A percentile compares a stretch with the other conserved stretches of the same genome.
phyloP scores from a whole-genome alignment of 2,888 invertebrate species.

The Eudasyphora cyanicolor region DNA sequence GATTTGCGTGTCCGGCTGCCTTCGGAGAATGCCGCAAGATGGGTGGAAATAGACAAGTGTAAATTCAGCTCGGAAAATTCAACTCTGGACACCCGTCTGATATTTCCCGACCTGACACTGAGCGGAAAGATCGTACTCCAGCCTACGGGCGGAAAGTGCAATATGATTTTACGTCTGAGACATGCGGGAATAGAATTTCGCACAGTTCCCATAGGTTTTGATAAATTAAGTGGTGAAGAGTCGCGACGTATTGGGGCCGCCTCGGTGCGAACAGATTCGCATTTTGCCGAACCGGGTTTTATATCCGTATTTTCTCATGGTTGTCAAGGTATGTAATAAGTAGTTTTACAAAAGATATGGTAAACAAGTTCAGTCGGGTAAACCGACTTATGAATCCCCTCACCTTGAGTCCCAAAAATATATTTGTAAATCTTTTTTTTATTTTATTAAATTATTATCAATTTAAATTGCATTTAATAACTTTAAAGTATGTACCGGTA shows the following conservation, averaged over 20 bases:
- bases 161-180: slow-evolving; percentile 88
- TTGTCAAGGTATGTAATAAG: slow-evolving; percentile 82
- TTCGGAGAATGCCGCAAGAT: slow-evolving; percentile 83
- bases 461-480: too few relatives aligned
- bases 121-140: slow-evolving; percentile 87
- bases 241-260: slow-evolving; percentile 74
- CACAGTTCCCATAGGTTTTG: slow-evolving; percentile 82
- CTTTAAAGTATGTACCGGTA: too few relatives aligned
- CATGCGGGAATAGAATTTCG: slow-evolving; percentile 90
- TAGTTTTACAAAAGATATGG: background rate
- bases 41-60: slow-evolving; percentile 89
- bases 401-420: too few relatives aligned
- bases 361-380: too few relatives aligned
- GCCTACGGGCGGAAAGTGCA: slow-evolving; percentile 83
- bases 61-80: slow-evolving; percentile 87
- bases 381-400: too few relatives aligned
- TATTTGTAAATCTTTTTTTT: too few relatives aligned
- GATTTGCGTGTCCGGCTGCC: slow-evolving; percentile 83
- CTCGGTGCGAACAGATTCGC: slow-evolving; percentile 86
- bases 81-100: slow-evolving; percentile 87
- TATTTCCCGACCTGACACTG: slow-evolving; percentile 90
- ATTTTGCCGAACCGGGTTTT: slow-evolving; percentile 91
- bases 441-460: too few relatives aligned
- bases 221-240: slow-evolving; percentile 71
- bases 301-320: slow-evolving; percentile 93